Base-by-base conservation (phyloP, 2,888 invertebrate species). In the Sminthurides aquaticus region DNA sequence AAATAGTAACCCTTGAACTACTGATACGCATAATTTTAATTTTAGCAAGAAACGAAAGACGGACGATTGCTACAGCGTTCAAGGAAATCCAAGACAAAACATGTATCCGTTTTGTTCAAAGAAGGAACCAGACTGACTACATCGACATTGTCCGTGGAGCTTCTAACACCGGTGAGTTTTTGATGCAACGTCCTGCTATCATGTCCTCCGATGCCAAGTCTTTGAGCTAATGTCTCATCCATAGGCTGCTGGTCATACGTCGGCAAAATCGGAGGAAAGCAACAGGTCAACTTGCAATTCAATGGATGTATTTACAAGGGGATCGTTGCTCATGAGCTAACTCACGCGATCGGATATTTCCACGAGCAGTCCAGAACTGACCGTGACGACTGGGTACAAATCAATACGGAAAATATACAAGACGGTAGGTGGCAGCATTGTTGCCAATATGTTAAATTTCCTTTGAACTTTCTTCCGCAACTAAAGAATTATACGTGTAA, bases 261-360 rank as follows among this genome's bases (percentile, higher is more conserved):
- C 1, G 87, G 87, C 0, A 79, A 83, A 28, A 78, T 79, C 24
- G 83, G 83, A 1, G 83, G 84, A 0, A 83, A 84, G 3, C 87
- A 87, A 77, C 81, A 81, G 0, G 76, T 85, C 2, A 83, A 83
- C 65, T 77, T 85, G 52, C 79, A 79, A 69, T 77, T 75, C 20
- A 77, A 77, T 0, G 78, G 78, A 29, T 81, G 81, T 68, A 74
- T 80, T 3, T 76, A 75, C 1, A 82, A 82, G 64, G 86, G 88
- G n/a, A 86, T 86, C 11, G 82, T 88, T 2, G 82, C 87, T 3
- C 89, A 91, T 76, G 91, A 91, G 78, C 81, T 91, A 76, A 81
- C 91, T 75, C 91, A 91, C 76, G 86, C 88, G 2, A 34, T 59
- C n/a, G 59, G 59, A 2, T 48, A 25, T 24, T 34, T 34, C 20